phyloP scores from a whole-genome alignment of 2,888 invertebrate genomes.

The Cantharis flavilabris region DNA sequence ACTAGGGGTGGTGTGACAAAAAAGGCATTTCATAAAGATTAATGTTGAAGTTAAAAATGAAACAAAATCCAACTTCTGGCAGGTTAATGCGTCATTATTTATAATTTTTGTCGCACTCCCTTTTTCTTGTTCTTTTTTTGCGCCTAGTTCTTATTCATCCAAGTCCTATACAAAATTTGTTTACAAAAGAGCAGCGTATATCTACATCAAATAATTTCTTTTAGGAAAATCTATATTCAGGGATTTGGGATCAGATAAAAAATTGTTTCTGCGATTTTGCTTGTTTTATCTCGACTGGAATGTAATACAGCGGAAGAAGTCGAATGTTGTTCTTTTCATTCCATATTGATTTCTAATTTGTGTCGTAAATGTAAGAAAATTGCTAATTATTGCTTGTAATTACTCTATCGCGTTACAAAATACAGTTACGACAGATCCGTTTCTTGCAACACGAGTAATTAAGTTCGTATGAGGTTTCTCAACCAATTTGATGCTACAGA shows the following conservation, averaged over 20 bases:
- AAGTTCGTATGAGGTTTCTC: neutral
- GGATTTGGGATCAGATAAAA: neutral
- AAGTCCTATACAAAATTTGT: conserved; percentile 31
- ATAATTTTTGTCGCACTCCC: conserved; percentile 41
- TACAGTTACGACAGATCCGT: neutral
- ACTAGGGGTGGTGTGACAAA: conserved; percentile 36
- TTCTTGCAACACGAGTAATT: neutral
- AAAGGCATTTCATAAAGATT: conserved; percentile 41
- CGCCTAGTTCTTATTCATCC: conserved; percentile 26
- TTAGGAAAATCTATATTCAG: neutral
- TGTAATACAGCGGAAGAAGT: neutral
- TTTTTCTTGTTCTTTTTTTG: conserved; percentile 4
- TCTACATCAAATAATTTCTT: neutral
- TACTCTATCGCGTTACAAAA: neutral
- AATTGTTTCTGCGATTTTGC: neutral
- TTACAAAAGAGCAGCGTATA: conserved; percentile 4
- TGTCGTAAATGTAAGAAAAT: neutral
- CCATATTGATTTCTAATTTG: neutral
- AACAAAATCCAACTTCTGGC: conserved; percentile 43
- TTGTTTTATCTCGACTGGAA: neutral
- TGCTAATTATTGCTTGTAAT: neutral
- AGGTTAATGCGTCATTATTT: conserved; percentile 48
- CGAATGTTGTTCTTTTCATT: neutral
- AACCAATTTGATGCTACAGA: neutral
- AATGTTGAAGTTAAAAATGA: conserved; percentile 44